Percentiles rank a stretch among this genome's conserved stretches.
Evolutionary conservation across 53 echinoderm and acorn worm species (phyloP).

Genomic region (Temnopleurus reevesii): DNA sequence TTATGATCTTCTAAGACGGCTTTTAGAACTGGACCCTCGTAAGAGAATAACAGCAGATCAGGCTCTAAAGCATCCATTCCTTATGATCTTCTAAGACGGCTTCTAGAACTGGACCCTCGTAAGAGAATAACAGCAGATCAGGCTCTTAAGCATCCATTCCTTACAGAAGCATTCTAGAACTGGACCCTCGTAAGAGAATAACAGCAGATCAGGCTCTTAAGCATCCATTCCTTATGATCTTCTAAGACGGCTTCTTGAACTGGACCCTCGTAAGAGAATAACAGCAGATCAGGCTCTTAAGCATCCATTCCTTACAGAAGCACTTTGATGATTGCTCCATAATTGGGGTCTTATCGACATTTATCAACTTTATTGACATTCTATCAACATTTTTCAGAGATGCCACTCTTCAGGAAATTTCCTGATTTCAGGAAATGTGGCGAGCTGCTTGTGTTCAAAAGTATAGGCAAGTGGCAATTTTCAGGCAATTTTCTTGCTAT

Average conservation of each 20-base stretch:
- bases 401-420: too few species aligned
- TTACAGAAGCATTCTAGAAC: neutral
- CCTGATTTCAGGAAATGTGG: too few species aligned
- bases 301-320: conserved; percentile 76
- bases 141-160: conserved; percentile 81
- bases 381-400: too few species aligned
- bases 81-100: conserved; percentile 1
- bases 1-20: conserved; percentile 69
- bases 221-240: conserved; percentile 83
- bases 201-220: too few species aligned
- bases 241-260: conserved; percentile 72
- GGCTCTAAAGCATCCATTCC: conserved; percentile 86
- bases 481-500: too few species aligned
- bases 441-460: too few species aligned
- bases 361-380: too few species aligned
- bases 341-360: too few species aligned
- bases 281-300: conserved; percentile 76
- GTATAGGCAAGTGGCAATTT: too few species aligned
- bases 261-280: conserved; percentile 83
- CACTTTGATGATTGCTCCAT: conserved; percentile 11
- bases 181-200: neutral
- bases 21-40: conserved; percentile 82
- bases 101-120: neutral
- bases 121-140: neutral
- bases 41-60: conserved; percentile 80